A percentile compares a stretch with the other conserved stretches of the same genome.
These are phyloP conservation scores for Elaphurus davidianus DNA, from an alignment of 2,113 vertebrate species.

Conservation along the genomic window DNA sequence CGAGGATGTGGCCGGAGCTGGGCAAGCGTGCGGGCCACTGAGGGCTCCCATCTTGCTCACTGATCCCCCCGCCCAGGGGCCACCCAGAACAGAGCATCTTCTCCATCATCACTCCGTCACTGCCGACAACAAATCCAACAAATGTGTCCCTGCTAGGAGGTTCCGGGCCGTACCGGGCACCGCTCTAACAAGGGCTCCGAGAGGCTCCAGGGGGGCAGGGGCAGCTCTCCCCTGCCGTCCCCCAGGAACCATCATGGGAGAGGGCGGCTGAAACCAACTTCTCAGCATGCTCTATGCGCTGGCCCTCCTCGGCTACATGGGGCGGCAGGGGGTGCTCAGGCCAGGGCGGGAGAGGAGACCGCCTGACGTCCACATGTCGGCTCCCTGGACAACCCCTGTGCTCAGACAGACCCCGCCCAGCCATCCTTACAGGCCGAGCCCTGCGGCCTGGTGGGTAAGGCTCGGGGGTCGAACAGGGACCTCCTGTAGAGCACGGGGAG, in stretches of 20 bases:
- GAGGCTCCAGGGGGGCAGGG: neutral
- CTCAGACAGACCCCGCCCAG: neutral
- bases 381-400: neutral
- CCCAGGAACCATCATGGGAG: neutral
- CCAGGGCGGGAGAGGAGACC: neutral
- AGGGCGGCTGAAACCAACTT: neutral
- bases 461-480: neutral
- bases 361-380: rapidly evolving
- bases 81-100: neutral
- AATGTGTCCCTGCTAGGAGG: neutral
- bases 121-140: neutral
- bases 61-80: neutral
- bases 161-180: neutral
- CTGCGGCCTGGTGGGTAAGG: neutral
- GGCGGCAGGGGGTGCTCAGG: neutral
- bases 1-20: neutral
- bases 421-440: neutral
- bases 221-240: neutral
- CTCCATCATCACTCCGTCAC: neutral
- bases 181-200: neutral
- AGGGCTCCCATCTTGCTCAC: rapidly evolving
- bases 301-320: rapidly evolving
- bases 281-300: neutral
- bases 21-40: neutral
- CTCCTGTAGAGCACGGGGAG: neutral